These are phyloP conservation scores for Colletes collaris DNA, from an alignment of 2,888 invertebrate species.

Conservation along the genomic window DNA sequence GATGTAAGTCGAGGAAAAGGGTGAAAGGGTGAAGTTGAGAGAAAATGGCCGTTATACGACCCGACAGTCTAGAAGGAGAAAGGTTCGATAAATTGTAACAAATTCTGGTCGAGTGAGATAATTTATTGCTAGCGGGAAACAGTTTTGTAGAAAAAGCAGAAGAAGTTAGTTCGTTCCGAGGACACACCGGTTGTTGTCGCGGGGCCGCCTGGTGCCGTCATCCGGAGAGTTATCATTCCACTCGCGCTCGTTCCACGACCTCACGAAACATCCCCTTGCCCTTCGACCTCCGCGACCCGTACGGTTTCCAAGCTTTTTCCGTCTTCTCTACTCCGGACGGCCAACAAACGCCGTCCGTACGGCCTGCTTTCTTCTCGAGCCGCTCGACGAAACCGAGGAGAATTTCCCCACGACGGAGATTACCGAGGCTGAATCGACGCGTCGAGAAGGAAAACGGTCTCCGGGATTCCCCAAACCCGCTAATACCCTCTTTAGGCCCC, in stretches of 20 bases:
- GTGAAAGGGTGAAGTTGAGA: no score
- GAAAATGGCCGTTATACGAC: no score
- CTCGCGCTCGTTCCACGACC: slow-evolving; percentile 11
- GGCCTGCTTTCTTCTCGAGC: slow-evolving; percentile 23
- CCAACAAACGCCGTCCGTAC: not conserved
- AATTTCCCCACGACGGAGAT: slow-evolving; percentile 13
- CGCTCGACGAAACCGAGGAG: not conserved
- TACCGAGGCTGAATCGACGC: slow-evolving; percentile 8
- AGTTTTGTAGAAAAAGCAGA: not conserved
- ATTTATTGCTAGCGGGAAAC: not conserved
- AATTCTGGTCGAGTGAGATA: no score
- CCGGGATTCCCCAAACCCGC: no score
- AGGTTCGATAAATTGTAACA: no score
- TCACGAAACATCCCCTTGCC: slow-evolving; percentile 27
- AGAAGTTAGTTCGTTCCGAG: not conserved
- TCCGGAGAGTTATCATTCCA: slow-evolving; percentile 34
- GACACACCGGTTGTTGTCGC: slow-evolving; percentile 11
- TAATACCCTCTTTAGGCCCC: not conserved
- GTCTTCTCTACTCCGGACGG: not conserved
- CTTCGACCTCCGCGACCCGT: slow-evolving; percentile 17
- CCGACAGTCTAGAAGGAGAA: no score
- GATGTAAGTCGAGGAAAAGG: no score
- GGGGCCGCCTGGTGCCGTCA: slow-evolving; percentile 24
- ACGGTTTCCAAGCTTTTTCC: not conserved
- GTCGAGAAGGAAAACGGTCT: not conserved